Base-by-base conservation (phyloP, 2,113 vertebrate species). In the Zosterops lateralis region DNA sequence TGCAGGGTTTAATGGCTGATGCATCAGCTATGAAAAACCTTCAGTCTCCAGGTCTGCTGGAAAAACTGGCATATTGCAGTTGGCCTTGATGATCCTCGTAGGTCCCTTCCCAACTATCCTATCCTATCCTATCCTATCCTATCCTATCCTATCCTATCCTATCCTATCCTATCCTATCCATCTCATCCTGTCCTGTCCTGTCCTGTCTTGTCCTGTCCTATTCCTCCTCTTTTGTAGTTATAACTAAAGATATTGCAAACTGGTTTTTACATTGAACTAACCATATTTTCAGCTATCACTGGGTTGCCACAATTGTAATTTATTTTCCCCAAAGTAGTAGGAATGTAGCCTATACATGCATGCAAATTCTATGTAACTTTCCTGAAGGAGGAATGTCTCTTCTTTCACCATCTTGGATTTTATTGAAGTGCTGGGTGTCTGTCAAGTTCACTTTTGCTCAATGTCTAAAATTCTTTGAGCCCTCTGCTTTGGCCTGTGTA, bases 191-290 rank as follows among this genome's bases (percentile, higher is more conserved):
- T n/a, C 19, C 47, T 31, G 1, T 19, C 14, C 14, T 36, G 0
- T 31, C 21, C 56, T 1, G 8, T n/a, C 19, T 34, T 31, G 1
- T 19, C 14, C 14, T 36, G 0, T 31, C 21, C 56, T 7, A 2
- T 40, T 14, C 16, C 12, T 54, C 31, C 14, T 74, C 13, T 36
- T 65, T 50, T 64, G 16, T 51, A 16, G 19, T 71, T 79, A 6
- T 36, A 45, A 62, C 26, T n/a, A 36, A 34, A 89, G 28, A 31
- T 87, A 65, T 2, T 70, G 31, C 28, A 58, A 38, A 47, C 42
- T 31, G 56, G 2, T 34, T 89, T 89, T 62, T 74, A 36, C 20
- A 12, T 21, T 50, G n/a, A 77, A 58, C 32, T 62, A 32, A 47
- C 22, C 10, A 66, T 9, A 20, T 77, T 90, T 80, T 83, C 65